These are phyloP conservation scores for Pammene aurita DNA, from an alignment of 2,888 invertebrate genomes.

Conservation along the genomic window DNA sequence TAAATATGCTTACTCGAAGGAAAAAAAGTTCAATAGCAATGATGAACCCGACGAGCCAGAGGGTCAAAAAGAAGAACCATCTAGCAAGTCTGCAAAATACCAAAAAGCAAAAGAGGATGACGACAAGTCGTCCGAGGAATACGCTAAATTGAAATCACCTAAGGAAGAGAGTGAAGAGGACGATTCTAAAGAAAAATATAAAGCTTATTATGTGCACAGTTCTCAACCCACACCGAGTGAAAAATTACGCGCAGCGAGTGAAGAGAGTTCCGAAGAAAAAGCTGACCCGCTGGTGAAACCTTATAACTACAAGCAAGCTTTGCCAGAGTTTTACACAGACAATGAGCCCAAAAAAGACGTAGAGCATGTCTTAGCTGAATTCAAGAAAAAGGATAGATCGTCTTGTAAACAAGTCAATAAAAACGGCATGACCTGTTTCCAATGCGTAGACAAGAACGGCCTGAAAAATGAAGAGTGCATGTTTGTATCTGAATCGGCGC, in stretches of 20 bases:
- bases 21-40: conserved; percentile 85
- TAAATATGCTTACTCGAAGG: conserved; percentile 86
- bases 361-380: conserved; percentile 88
- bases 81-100: conserved; percentile 67
- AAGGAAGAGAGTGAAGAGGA: conserved; percentile 59
- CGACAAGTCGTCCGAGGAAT: conserved; percentile 54
- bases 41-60: conserved; percentile 81
- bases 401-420: conserved; percentile 88
- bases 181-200: conserved; percentile 64
- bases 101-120: conserved; percentile 59
- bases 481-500: conserved; percentile 88
- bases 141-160: conserved; percentile 55
- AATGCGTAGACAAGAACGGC: conserved; percentile 87
- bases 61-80: conserved; percentile 65
- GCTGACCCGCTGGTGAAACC: conserved; percentile 61
- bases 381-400: conserved; percentile 87
- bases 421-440: conserved; percentile 90
- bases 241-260: conserved; percentile 63
- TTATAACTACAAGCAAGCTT: conserved; percentile 76
- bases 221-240: conserved; percentile 72
- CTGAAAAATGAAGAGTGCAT: conserved; percentile 91
- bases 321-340: conserved; percentile 79
- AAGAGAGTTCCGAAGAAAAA: conserved; percentile 69
- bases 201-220: conserved; percentile 69
- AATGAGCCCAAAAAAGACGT: conserved; percentile 86